These are phyloP conservation scores for Scaptomyza tumidula DNA, from an alignment of 2,888 invertebrate genomes.

Conservation along the genomic window DNA sequence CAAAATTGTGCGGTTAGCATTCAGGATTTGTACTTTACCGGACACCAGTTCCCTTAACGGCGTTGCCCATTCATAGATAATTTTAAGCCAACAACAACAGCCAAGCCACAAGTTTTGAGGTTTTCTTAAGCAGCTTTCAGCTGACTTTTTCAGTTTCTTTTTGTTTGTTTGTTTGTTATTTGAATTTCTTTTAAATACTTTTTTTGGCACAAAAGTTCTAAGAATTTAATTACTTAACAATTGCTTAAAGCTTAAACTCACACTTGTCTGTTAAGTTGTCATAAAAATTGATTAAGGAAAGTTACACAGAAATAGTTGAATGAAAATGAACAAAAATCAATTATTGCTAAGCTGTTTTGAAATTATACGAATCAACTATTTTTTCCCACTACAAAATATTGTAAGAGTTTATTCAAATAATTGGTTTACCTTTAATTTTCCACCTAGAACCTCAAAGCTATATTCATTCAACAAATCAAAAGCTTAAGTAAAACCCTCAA, in stretches of 20 bases:
- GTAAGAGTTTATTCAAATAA: too few species aligned
- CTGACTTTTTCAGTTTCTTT: conserved; percentile 3
- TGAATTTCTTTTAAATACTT: conserved; percentile 1
- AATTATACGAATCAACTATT: too few species aligned
- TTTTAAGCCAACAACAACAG: conserved; percentile 48
- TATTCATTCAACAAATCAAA: neutral
- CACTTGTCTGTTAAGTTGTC: neutral
- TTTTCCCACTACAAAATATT: too few species aligned
- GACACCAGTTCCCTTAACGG: conserved; percentile 18
- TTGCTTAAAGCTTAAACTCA: neutral
- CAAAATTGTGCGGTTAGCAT: conserved; percentile 71
- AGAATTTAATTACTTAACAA: neutral
- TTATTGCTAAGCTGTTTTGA: too few species aligned
- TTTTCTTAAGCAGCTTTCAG: conserved; percentile 42
- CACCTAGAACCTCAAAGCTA: too few species aligned
- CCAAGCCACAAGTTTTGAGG: conserved; percentile 52
- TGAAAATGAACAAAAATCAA: too few species aligned
- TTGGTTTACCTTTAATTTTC: too few species aligned
- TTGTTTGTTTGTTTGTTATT: conserved; percentile 1
- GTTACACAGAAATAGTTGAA: too few species aligned
- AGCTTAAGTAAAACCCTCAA: neutral
- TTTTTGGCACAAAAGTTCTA: neutral
- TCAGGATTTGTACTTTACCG: conserved; percentile 51
- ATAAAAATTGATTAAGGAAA: too few species aligned
- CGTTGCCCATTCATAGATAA: conserved; percentile 58